Conservation (phyloP, 2,888 invertebrate genomes). For the Nudaria mundana region DNA sequence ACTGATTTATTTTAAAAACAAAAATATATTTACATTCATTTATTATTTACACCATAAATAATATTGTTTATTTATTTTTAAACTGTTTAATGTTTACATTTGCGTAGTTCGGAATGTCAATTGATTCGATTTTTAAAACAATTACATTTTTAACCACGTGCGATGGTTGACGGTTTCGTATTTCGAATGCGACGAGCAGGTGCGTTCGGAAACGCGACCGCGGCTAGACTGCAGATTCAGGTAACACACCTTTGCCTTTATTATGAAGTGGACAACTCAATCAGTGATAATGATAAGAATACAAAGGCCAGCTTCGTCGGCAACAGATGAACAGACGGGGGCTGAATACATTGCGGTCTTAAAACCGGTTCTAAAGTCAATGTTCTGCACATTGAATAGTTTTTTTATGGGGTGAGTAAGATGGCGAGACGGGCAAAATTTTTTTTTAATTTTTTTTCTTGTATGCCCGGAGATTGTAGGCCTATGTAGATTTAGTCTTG, state of each 20-base stretch:
- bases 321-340: conserved; percentile 23
- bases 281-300: conserved; percentile 61
- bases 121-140: conserved; percentile 34
- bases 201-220: conserved; percentile 44
- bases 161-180: conserved; percentile 26
- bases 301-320: conserved; percentile 37
- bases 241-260: conserved; percentile 48
- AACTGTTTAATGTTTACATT: conserved; percentile 44
- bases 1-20: conserved; percentile 16
- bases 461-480: too few species aligned
- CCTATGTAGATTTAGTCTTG: too few species aligned
- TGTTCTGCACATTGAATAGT: conserved; percentile 33
- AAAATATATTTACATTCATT: conserved; percentile 47
- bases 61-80: conserved; percentile 29
- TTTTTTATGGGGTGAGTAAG: conserved; percentile 21
- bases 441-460: too few species aligned
- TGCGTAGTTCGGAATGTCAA: conserved; percentile 40
- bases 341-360: conserved; percentile 24
- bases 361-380: conserved; percentile 51
- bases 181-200: conserved; percentile 34
- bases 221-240: conserved; percentile 48
- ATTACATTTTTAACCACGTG: conserved; percentile 47
- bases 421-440: conserved; percentile 13
- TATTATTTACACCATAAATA: conserved; percentile 55
- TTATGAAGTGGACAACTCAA: conserved; percentile 68